These are phyloP conservation scores for Bombyx mori DNA, from an alignment of 1,140 invertebrate genomes.

Conservation along the genomic window DNA sequence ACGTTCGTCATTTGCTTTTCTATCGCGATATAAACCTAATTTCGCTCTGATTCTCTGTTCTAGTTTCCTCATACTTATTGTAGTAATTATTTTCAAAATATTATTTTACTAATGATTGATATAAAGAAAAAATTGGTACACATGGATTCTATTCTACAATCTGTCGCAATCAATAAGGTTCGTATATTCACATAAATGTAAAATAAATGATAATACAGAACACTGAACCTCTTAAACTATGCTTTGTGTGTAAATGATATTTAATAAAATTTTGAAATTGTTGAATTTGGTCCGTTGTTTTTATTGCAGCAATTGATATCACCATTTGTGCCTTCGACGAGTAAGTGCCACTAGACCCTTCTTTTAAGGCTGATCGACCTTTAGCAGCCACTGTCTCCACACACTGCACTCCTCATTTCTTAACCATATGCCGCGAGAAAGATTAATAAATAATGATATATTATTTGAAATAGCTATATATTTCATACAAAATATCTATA, in stretches of 20 bases:
- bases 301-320: conserved; percentile 18
- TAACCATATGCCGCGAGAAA: conserved; percentile 8
- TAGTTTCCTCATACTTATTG: neutral
- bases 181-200: no score
- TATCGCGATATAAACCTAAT: neutral
- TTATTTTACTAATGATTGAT: neutral
- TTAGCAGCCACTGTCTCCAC: conserved; percentile 14
- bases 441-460: neutral
- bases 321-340: conserved; percentile 13
- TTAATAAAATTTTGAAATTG: no score
- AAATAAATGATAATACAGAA: no score
- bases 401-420: conserved; percentile 9
- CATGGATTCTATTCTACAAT: neutral
- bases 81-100: neutral
- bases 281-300: conserved; percentile 1
- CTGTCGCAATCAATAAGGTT: neutral
- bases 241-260: no score
- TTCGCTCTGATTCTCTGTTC: neutral
- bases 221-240: no score
- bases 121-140: neutral
- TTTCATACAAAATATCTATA: neutral
- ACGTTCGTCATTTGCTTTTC: neutral
- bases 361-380: conserved; percentile 17
- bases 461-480: neutral
- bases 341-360: conserved; percentile 7